phyloP scores from a whole-genome alignment of 2,888 invertebrate species.

The Allophyes oxyacanthae region DNA sequence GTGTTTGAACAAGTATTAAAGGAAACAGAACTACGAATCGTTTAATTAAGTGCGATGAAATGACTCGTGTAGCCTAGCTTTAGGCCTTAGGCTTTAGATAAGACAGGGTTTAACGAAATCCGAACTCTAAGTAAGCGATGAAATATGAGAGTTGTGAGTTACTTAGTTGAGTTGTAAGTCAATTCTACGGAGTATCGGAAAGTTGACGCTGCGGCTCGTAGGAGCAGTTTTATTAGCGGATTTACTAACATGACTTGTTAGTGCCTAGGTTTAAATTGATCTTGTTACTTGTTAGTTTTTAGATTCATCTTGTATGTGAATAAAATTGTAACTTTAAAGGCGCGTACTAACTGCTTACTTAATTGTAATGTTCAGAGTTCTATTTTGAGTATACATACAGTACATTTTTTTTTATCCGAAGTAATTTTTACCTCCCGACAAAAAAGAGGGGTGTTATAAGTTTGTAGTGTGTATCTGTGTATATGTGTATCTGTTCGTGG shows the following conservation, averaged over 20 bases:
- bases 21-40: constrained; percentile 4
- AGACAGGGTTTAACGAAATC: constrained; percentile 13
- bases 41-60: constrained; percentile 6
- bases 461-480: no score
- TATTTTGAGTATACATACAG: no score
- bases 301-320: no score
- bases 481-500: no score
- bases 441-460: no score
- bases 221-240: constrained; percentile 12
- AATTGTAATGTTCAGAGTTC: no score
- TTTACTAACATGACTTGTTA: constrained; percentile 8
- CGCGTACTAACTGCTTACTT: no score
- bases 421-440: no score
- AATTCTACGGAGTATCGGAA: constrained; percentile 17
- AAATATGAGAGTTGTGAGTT: constrained; percentile 21
- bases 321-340: no score
- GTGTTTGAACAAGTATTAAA: background rate
- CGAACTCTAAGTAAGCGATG: constrained; percentile 24
- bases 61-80: background rate
- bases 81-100: constrained; percentile 10
- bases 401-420: no score
- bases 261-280: no score
- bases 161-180: constrained; percentile 4
- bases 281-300: constrained; percentile 3
- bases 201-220: constrained; percentile 7